Evolutionary conservation across 2,797 vertebrate species (phyloP).

Genomic region (Notoglanidium macrostoma): DNA sequence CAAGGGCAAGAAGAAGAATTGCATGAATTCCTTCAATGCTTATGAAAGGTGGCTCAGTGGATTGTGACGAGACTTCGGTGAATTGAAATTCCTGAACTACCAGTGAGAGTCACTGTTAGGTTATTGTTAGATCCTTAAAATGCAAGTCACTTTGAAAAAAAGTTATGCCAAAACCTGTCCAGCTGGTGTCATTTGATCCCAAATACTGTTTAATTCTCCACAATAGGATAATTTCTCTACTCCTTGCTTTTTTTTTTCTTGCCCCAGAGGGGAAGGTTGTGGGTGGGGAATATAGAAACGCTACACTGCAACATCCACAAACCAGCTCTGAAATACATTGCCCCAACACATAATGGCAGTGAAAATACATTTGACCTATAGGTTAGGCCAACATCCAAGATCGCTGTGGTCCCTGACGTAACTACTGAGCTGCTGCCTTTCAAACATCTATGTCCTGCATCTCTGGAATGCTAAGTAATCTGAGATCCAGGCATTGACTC

Average conservation of each 20-base stretch:
- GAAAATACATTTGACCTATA: conserved; percentile 37
- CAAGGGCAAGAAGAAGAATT: background rate
- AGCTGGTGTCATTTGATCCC: background rate
- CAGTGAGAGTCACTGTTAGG: background rate
- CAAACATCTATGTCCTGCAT: conserved; percentile 23
- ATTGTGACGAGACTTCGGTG: background rate
- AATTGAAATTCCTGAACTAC: conserved; percentile 2
- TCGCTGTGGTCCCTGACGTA: conserved; percentile 2
- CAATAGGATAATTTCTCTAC: background rate
- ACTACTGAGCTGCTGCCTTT: conserved; percentile 16
- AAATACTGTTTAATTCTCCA: background rate
- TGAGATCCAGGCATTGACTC: conserved; percentile 25
- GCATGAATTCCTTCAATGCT: background rate
- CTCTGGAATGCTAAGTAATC: conserved; percentile 36
- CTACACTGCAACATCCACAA: conserved; percentile 11
- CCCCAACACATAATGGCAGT: conserved; percentile 20
- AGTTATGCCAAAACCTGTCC: background rate
- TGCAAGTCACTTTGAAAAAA: conserved; percentile 11
- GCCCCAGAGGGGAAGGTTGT: background rate
- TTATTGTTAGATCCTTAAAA: background rate
- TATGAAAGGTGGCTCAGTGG: background rate
- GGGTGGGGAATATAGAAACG: background rate
- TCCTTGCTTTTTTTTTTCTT: background rate
- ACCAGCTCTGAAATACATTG: conserved; percentile 3
- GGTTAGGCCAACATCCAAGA: conserved; percentile 31